Base-by-base conservation (phyloP, 2,113 vertebrate species). In the Dicerorhinus sumatrensis region DNA sequence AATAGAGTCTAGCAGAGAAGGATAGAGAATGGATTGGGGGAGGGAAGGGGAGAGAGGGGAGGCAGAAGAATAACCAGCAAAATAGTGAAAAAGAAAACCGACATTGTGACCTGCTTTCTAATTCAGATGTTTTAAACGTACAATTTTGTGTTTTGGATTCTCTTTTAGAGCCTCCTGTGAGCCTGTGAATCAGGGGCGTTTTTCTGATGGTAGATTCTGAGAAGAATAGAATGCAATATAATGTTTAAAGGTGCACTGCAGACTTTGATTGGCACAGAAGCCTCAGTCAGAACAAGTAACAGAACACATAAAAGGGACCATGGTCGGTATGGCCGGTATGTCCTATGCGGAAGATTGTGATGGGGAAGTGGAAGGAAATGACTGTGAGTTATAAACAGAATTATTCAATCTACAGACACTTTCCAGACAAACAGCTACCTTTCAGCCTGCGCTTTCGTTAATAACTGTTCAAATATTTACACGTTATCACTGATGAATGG, bases 281-380 rank as follows among this genome's bases (percentile, higher is more conserved):
- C 97, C 96, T 98, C 96, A 97, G 95, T 97, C 96, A 91, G 79
- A 98, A 95, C 97, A 98, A 97, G 96, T 95, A 97, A 98, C 94
- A 98, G 98, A 97, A 98, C 76, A 89, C 73, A 36, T 83, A 75
- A 63, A 84, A 46, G 27, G 27, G 92, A 98, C 94, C 83, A 69
- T 96, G 93, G 97, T 5, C 42, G 42, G 42, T 42, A 42, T 42
- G 42, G 84, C 97, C 97, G 85, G 94, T 89, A 93, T 0, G 56
- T 96, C 96, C 84, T 96, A 67, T 79, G 51, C 69, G 96, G 91
- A 98, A 98, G 98, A 98, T 97, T 91, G 96, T 29, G 96, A 88
- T 95, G 77, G 95, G 92, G 82, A 97, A 98, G 84, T 16, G 1
- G 95, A 93, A 96, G 96, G 97, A 96, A 97, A 97, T 94, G 98